A percentile compares a stretch with the other conserved stretches of the same genome.
Conservation (phyloP, 1,140 invertebrate species). For the Laupala kohalensis region DNA sequence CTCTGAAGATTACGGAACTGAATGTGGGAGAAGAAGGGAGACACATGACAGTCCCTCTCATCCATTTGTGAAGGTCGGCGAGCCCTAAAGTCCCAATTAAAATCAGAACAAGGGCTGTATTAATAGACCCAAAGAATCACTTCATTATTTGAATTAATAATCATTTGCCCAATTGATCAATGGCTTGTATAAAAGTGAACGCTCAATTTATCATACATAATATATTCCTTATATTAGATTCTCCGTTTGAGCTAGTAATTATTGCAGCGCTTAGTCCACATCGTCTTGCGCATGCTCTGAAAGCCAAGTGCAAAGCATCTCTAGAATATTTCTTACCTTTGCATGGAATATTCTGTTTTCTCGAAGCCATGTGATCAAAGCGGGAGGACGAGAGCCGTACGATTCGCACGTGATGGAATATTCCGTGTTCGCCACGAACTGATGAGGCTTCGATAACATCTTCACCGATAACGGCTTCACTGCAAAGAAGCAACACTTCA, state of each 20-base stretch:
- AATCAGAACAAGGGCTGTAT: too few relatives aligned
- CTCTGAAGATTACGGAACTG: too few relatives aligned
- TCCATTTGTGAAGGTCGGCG: too few relatives aligned
- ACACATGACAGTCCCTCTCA: too few relatives aligned
- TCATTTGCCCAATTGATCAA: too few relatives aligned
- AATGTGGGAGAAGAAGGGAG: too few relatives aligned
- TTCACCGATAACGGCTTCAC: conserved; percentile 25
- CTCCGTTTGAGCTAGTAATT: too few relatives aligned
- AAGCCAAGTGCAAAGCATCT: neutral
- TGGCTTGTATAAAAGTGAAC: too few relatives aligned
- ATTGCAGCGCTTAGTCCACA: neutral
- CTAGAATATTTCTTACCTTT: conserved; percentile 50
- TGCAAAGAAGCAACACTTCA: conserved; percentile 14
- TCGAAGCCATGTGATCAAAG: conserved; percentile 28
- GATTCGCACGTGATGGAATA: conserved; percentile 28
- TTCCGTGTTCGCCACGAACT: conserved; percentile 25
- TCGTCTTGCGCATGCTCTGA: neutral
- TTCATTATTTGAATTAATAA: too few relatives aligned
- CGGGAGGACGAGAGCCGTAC: conserved; percentile 29
- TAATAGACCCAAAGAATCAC: neutral
- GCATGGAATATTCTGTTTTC: conserved; percentile 58
- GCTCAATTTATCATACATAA: too few relatives aligned
- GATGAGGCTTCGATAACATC: conserved; percentile 22
- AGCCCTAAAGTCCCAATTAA: too few relatives aligned
- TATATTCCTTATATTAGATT: too few relatives aligned